Evolutionary conservation across 2,888 invertebrate species (phyloP).

Genomic region (Syritta pipiens): DNA sequence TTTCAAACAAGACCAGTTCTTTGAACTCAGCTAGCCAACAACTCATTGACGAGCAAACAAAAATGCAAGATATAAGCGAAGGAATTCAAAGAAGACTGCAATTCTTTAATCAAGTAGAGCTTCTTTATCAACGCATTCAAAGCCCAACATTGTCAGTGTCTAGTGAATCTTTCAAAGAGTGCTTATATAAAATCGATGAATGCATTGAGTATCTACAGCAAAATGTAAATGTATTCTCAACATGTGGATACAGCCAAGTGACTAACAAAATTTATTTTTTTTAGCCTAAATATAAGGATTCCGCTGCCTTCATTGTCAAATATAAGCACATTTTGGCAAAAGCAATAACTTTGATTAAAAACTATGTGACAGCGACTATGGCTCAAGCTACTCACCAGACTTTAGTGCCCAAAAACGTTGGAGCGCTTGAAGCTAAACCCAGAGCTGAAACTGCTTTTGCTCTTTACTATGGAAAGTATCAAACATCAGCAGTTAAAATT

Average conservation of each 20-base stretch:
- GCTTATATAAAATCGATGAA: slow-evolving; percentile 91
- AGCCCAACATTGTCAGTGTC: slow-evolving; percentile 90
- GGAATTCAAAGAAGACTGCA: slow-evolving; percentile 89
- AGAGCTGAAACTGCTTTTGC: slow-evolving; percentile 87
- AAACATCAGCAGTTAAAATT: slow-evolving; percentile 92
- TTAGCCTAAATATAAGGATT: slow-evolving; percentile 91
- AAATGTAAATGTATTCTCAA: slow-evolving; percentile 88
- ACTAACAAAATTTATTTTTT: slow-evolving; percentile 70
- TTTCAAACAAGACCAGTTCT: slow-evolving; percentile 95
- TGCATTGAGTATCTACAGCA: slow-evolving; percentile 90
- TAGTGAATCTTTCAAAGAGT: slow-evolving; percentile 89
- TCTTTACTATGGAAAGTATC: slow-evolving; percentile 96
- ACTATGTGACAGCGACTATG: slow-evolving; percentile 88
- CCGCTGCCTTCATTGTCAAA: slow-evolving; percentile 88
- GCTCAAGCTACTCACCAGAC: slow-evolving; percentile 90
- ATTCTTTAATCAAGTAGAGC: slow-evolving; percentile 92
- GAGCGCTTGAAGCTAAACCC: slow-evolving; percentile 73
- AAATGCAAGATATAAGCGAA: slow-evolving; percentile 88
- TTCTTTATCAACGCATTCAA: slow-evolving; percentile 88
- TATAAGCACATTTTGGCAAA: slow-evolving; percentile 91
- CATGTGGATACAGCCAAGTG: slow-evolving; percentile 94
- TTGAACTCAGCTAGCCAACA: slow-evolving; percentile 95
- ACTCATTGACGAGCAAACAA: slow-evolving; percentile 91
- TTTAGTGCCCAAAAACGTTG: slow-evolving; percentile 77
- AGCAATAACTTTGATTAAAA: slow-evolving; percentile 88